Base-by-base conservation (phyloP, 2,888 invertebrate genomes). In the Desoria tigrina region DNA sequence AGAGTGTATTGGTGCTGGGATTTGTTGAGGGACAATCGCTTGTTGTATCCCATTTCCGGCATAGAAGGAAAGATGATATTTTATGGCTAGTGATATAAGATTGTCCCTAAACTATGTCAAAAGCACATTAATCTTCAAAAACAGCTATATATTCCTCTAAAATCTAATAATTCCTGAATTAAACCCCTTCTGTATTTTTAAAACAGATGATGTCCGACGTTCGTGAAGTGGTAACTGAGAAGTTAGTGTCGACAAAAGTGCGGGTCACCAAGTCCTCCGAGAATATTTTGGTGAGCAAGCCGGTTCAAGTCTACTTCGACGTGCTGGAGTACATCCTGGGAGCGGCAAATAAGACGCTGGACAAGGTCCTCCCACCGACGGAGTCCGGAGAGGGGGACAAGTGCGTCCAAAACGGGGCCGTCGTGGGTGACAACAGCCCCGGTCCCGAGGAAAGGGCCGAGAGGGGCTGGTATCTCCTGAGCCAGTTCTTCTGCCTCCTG, bases 281-380 rank as follows among this genome's bases (percentile, higher is more conserved):
- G 18, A 56, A 24, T 0, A 57, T 67, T 23, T 62, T 73, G n/a
- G 61, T 63, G 9, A 64, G 63, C 28, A 56, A 59, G 49, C 56
- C 69, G 2, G 72, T 63, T 11, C 72, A 74, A 42, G 66, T 61
- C 6, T 59, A 65, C 3, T 68, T 71, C 42, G 71, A 75, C 50
- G 28, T 68, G 3, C 39, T 63, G 21, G 72, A 75, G 53, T 64
- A 62, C 23, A n/a, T 67, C n/a, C 37, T 75, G 51, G 23, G 24
- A 16, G 63, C 63, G 1, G 64, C 68, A 9, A 57, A 50, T 23
- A 56, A 11, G 32, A 60, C 74, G 2, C 42, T 72, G 42, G 68
- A 75, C 61, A 67, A 49, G 21, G 65, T 72, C 16, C 61, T 75
- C 6, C 73, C 75, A 42, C 54, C 70, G 1, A 2, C 24, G 1